A percentile compares a stretch with the other conserved stretches of the same genome.
phyloP scores from a whole-genome alignment of 2,888 invertebrate genomes.

The Anarsia innoxiella region DNA sequence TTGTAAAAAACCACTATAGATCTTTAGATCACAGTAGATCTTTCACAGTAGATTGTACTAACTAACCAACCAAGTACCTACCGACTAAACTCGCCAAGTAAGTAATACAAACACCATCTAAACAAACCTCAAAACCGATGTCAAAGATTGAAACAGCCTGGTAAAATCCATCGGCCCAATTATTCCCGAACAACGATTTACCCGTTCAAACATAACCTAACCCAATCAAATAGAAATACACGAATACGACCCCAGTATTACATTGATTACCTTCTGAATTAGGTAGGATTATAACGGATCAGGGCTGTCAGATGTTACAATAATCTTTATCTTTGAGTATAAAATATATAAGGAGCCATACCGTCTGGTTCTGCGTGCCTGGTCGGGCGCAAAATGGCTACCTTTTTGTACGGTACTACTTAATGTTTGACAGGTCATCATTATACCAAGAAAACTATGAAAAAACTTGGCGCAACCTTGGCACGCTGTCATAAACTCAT shows the following conservation, averaged over 20 bases:
- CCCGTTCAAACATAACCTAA: conserved; percentile 1
- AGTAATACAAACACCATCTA: no score
- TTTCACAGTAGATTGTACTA: not conserved
- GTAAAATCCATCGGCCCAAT: not conserved
- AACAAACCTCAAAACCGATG: no score
- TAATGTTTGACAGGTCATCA: not conserved
- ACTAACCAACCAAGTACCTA: not conserved
- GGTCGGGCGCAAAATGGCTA: not conserved
- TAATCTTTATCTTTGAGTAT: not conserved
- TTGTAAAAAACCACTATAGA: no score
- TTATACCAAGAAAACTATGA: no score
- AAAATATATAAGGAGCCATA: not conserved
- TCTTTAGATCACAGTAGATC: not conserved
- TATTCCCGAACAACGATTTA: not conserved
- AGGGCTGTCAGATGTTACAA: not conserved
- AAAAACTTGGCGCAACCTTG: no score
- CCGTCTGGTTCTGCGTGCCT: no score
- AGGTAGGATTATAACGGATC: not conserved
- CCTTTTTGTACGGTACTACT: not conserved
- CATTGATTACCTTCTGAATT: conserved; percentile 12
- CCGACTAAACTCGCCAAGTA: no score
- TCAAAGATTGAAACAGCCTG: not conserved
- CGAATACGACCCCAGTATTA: conserved; percentile 1
- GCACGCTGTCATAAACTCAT: no score
- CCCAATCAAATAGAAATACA: not conserved